Base-by-base conservation (phyloP, 2,888 invertebrate species). In the Altica lythri region DNA sequence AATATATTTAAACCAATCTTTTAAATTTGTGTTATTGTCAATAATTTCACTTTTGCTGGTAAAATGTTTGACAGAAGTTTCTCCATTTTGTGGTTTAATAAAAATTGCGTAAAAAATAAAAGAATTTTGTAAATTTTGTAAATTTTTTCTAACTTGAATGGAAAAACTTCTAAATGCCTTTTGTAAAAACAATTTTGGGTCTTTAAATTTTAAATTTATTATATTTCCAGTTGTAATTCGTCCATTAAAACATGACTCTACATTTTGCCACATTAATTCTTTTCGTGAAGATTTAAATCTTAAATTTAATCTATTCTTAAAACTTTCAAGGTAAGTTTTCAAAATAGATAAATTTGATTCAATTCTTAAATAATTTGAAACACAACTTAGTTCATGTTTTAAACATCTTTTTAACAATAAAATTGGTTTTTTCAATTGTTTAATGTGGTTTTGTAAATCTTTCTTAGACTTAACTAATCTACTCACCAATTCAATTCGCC, bases 401-500 rank as follows among this genome's bases (percentile, higher is more conserved):
- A 37, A 14, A 37, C 37, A 37, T 9, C 14, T 37, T 12, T 37
- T 37, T 13, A 37, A 17, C 16, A 37, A 14, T 14, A 37, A 37
- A 37, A 14, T n/a, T n/a, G n/a, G n/a, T n/a, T n/a, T n/a, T n/a
- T n/a, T n/a, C n/a, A n/a, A n/a, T n/a, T n/a, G n/a, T 37, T 37
- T 37, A 13, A 37, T 37, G 13, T 13, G 14, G 13, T 2, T 14
- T 13, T 17, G 16, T 8, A 37, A 37, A 13, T 37, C 37, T 2
- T 10, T 13, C 14, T 37, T 37, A 9, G 37, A 8, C 16, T 37
- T 37, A 37, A 37, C 37, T 37, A 37, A 37, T 13, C 16, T 37
- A 14, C 37, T 13, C 4, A 14, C 37, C 12, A 13, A 2, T 14
- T 37, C 37, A 9, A 37, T 17, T 14, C 17, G 13, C 3, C 17